phyloP scores from a whole-genome alignment of 1,140 invertebrate species.

The Lucilia sericata region DNA sequence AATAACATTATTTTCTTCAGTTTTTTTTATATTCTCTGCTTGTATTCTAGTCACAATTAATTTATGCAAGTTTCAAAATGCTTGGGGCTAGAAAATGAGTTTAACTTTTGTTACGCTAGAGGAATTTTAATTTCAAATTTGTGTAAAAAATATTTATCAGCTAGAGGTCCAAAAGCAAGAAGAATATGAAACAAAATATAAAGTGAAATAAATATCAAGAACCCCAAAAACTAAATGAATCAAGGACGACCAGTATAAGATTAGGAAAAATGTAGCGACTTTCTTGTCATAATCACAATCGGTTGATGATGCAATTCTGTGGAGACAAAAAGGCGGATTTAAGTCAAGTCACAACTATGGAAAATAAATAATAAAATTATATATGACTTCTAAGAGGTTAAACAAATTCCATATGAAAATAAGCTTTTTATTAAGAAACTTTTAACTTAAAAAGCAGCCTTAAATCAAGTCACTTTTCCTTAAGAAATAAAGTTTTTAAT shows the following conservation, averaged over 20 bases:
- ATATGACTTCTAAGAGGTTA: too few species aligned
- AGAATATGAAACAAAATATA: neutral
- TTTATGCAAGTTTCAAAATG: conserved; percentile 37
- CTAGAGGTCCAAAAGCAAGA: neutral
- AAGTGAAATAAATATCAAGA: conserved; percentile 7
- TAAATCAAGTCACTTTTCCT: too few species aligned
- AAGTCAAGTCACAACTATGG: too few species aligned
- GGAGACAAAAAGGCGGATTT: neutral
- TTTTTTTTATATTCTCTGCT: neutral
- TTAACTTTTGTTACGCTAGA: conserved; percentile 36
- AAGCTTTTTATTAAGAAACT: too few species aligned
- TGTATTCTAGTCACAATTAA: conserved; percentile 34
- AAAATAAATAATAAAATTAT: too few species aligned
- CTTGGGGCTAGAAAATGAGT: conserved; percentile 38
- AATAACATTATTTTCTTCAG: neutral
- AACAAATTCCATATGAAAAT: too few species aligned
- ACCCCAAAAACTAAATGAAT: neutral
- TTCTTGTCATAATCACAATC: neutral
- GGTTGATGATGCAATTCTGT: neutral
- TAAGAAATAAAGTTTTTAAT: too few species aligned
- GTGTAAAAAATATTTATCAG: conserved; percentile 29
- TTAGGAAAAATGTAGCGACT: neutral
- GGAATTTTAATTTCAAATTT: conserved; percentile 43
- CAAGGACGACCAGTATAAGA: neutral
- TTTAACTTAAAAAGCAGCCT: too few species aligned